Conservation (phyloP, 30 jellyfish, hydroid and myxozoan genomes). For the Aurelia sp. region DNA sequence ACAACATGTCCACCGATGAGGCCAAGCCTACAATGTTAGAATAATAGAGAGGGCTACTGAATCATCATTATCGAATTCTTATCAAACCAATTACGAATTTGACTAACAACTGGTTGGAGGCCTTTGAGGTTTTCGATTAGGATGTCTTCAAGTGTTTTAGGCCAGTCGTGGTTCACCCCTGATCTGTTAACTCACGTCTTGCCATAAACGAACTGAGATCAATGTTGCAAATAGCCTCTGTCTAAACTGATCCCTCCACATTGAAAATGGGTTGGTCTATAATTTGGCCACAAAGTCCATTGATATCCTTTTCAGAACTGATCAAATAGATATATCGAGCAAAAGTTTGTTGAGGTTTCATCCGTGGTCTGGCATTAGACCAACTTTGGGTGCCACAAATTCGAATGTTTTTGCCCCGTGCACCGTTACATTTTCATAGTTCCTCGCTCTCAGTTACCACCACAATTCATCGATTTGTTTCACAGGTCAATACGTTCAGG, state of each 20-base stretch:
- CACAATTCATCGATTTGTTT: too few species aligned
- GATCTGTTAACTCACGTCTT: conserved; percentile 5
- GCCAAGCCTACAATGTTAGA: too few species aligned
- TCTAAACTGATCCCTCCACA: not conserved
- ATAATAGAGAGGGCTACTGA: not conserved
- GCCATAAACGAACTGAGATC: not conserved
- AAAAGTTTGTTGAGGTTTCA: too few species aligned
- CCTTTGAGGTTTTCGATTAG: conserved; percentile 7
- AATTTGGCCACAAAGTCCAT: conserved; percentile 11
- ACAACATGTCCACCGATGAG: too few species aligned
- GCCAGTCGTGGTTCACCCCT: conserved; percentile 10
- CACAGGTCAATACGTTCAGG: too few species aligned
- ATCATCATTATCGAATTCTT: not conserved
- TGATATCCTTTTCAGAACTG: not conserved
- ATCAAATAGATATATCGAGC: too few species aligned
- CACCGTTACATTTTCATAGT: too few species aligned
- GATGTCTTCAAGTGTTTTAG: not conserved
- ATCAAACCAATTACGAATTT: not conserved
- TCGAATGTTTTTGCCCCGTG: too few species aligned
- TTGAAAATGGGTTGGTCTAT: conserved; percentile 1
- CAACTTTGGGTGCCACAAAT: too few species aligned
- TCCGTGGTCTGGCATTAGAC: too few species aligned
- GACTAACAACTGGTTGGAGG: not conserved
- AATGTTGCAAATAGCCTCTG: not conserved
- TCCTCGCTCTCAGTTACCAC: too few species aligned